phyloP scores from a whole-genome alignment of 2,888 invertebrate genomes.

The Cancer borealis region DNA sequence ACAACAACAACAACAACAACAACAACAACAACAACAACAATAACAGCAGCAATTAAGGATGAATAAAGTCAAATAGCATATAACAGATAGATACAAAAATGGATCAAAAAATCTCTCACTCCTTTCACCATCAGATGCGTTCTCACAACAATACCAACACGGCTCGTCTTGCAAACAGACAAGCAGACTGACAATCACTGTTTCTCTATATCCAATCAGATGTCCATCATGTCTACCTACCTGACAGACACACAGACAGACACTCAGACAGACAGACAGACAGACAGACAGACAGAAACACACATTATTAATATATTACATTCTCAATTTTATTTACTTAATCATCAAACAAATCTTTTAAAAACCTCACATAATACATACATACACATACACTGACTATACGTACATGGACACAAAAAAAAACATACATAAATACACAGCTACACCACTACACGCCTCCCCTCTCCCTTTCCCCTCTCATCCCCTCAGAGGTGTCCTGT shows the following conservation, averaged over 20 bases:
- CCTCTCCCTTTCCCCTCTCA: background rate
- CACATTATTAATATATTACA: background rate
- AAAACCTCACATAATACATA: background rate
- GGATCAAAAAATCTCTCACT: background rate
- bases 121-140: background rate
- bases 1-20: background rate
- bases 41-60: background rate
- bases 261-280: background rate
- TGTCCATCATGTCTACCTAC: background rate
- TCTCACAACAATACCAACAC: conserved; percentile 20
- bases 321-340: background rate
- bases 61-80: too few relatives aligned
- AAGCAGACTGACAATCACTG: conserved; percentile 6
- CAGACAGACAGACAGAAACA: background rate
- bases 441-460: background rate
- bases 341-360: background rate
- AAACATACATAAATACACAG: background rate
- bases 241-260: conserved; percentile 3
- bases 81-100: background rate
- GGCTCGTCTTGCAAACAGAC: background rate
- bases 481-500: background rate
- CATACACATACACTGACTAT: background rate
- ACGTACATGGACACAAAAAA: background rate
- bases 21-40: background rate
- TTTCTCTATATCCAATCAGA: background rate